Evolutionary conservation across 2,113 vertebrate genomes (phyloP).

Genomic region (Rostratula benghalensis): DNA sequence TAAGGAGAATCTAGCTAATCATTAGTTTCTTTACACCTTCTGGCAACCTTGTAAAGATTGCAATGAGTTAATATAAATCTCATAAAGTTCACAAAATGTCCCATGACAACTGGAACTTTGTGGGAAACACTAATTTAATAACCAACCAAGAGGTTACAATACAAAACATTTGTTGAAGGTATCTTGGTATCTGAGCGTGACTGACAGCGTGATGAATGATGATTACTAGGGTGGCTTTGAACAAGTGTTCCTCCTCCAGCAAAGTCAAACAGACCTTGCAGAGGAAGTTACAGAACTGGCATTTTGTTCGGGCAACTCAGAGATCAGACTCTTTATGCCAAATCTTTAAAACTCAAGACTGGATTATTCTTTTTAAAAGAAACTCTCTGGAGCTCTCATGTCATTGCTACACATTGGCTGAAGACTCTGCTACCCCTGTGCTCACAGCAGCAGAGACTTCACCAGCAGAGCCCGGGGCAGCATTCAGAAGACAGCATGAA

Average conservation of each 20-base stretch:
- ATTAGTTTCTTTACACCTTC: constrained; percentile 41
- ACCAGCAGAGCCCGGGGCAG: not conserved
- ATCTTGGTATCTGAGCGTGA: not conserved
- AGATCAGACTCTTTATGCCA: not conserved
- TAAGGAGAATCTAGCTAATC: constrained; percentile 46
- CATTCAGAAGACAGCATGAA: not conserved
- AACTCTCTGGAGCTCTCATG: not conserved
- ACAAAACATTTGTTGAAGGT: not conserved
- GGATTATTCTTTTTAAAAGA: not conserved
- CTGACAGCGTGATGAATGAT: constrained; percentile 47
- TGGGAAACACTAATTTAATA: constrained; percentile 47
- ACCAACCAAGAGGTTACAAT: not conserved
- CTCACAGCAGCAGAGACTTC: not conserved
- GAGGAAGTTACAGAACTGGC: not conserved
- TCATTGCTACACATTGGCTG: not conserved
- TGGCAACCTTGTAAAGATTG: constrained; percentile 40
- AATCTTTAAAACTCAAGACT: not conserved
- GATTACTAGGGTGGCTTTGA: constrained; percentile 30
- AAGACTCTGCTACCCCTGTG: not conserved
- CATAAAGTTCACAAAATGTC: constrained; percentile 19
- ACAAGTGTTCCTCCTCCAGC: not conserved
- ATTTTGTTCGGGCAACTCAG: not conserved
- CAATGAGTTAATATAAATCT: constrained; percentile 62
- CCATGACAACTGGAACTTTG: not conserved
- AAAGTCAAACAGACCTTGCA: constrained; percentile 56